Conservation (phyloP, 2,113 vertebrate genomes). For the Erpornis zantholeuca region DNA sequence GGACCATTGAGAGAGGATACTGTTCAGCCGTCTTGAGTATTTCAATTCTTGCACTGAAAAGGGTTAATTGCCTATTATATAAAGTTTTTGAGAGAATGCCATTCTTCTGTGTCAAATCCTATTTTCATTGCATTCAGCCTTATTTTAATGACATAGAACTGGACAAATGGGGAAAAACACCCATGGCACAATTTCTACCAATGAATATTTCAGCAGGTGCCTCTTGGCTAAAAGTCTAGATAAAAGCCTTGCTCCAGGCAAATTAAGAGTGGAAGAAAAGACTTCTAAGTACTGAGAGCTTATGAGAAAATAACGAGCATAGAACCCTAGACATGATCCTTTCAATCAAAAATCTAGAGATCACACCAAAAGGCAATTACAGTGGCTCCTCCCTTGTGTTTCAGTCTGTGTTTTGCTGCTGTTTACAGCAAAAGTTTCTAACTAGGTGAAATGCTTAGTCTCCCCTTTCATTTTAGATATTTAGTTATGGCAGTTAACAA, state of each 20-base stretch:
- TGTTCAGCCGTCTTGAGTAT: slow-evolving; percentile 1
- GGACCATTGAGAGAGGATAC: background rate
- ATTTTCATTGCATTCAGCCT: slow-evolving; percentile 61
- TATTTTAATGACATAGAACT: slow-evolving; percentile 74
- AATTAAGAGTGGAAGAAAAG: slow-evolving; percentile 76
- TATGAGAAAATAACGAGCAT: slow-evolving; percentile 61
- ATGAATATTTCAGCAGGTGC: slow-evolving; percentile 83
- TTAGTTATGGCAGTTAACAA: background rate
- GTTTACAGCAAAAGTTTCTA: slow-evolving; percentile 14
- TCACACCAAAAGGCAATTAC: slow-evolving; percentile 51
- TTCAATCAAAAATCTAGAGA: slow-evolving; percentile 57
- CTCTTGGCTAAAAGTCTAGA: slow-evolving; percentile 82
- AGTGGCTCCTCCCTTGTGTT: slow-evolving; percentile 38
- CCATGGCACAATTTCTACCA: slow-evolving; percentile 77
- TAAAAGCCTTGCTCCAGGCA: slow-evolving; percentile 83
- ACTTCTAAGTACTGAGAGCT: slow-evolving; percentile 66
- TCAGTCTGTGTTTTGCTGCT: slow-evolving; percentile 22
- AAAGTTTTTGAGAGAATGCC: slow-evolving; percentile 46
- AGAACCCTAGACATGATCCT: slow-evolving; percentile 60
- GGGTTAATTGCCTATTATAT: slow-evolving; percentile 67
- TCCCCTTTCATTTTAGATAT: background rate
- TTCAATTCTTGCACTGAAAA: slow-evolving; percentile 26
- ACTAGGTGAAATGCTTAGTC: background rate
- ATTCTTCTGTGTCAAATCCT: slow-evolving; percentile 63
- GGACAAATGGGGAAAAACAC: slow-evolving; percentile 78